Conservation (phyloP, 2,113 vertebrate genomes). For the Sarotherodon lohbergeri region DNA sequence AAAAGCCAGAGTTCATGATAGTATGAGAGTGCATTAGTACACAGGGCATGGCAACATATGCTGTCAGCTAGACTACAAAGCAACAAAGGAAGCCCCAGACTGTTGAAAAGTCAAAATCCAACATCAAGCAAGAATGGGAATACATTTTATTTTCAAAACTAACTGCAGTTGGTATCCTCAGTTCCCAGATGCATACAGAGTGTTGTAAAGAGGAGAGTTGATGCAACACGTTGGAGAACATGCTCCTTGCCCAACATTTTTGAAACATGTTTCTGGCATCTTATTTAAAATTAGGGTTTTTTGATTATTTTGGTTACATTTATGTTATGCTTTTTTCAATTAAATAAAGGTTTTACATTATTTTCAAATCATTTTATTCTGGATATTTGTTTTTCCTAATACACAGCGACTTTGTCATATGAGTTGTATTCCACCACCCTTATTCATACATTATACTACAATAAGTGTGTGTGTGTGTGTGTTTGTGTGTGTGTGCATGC, state of each 20-base stretch:
- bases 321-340: not conserved
- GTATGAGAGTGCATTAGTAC: not conserved
- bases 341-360: not conserved
- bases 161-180: not conserved
- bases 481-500: not conserved
- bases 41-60: not conserved
- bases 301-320: not conserved
- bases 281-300: accelerated
- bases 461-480: not conserved
- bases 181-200: not conserved
- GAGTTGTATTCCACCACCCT: not conserved
- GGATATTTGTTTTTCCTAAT: not conserved
- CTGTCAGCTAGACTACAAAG: not conserved
- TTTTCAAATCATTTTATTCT: not conserved
- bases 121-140: not conserved
- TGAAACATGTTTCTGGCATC: not conserved
- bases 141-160: not conserved
- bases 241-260: not conserved
- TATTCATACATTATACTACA: not conserved
- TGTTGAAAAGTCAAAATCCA: not conserved
- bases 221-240: not conserved
- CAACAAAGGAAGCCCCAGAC: not conserved
- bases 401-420: not conserved
- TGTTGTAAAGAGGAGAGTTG: not conserved
- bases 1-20: not conserved